Conservation (phyloP, 2,797 vertebrate species). For the Avahi laniger region DNA sequence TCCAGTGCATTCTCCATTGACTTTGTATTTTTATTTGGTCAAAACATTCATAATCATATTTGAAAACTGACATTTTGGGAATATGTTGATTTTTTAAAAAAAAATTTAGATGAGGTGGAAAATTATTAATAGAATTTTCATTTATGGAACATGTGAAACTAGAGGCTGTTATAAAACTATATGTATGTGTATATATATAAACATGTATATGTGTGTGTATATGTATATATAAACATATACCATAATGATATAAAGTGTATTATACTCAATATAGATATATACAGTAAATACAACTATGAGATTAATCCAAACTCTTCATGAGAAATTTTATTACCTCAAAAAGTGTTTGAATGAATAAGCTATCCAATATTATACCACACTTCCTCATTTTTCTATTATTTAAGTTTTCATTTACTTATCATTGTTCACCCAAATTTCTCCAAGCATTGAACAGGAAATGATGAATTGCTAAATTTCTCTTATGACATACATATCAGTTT, state of each 20-base stretch:
- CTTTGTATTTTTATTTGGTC: background rate
- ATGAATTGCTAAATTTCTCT: background rate
- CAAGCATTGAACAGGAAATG: background rate
- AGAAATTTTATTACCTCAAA: background rate
- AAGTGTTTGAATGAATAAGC: background rate
- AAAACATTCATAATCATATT: background rate
- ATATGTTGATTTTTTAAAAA: background rate
- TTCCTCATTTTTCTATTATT: background rate
- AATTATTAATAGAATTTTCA: slow-evolving; percentile 18
- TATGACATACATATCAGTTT: background rate
- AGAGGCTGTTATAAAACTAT: background rate
- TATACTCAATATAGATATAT: background rate
- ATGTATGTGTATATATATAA: too few species aligned
- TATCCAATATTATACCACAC: background rate
- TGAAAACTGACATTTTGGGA: background rate
- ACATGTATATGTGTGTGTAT: background rate
- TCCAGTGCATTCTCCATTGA: background rate
- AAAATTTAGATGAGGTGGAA: background rate
- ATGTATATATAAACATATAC: background rate
- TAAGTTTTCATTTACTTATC: background rate
- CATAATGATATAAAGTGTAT: background rate
- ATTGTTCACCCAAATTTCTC: background rate
- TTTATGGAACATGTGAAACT: background rate
- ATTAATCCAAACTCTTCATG: background rate
- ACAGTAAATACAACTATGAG: background rate